Base-by-base conservation (phyloP, 2,888 invertebrate genomes). In the Ormyrus nitidulus region DNA sequence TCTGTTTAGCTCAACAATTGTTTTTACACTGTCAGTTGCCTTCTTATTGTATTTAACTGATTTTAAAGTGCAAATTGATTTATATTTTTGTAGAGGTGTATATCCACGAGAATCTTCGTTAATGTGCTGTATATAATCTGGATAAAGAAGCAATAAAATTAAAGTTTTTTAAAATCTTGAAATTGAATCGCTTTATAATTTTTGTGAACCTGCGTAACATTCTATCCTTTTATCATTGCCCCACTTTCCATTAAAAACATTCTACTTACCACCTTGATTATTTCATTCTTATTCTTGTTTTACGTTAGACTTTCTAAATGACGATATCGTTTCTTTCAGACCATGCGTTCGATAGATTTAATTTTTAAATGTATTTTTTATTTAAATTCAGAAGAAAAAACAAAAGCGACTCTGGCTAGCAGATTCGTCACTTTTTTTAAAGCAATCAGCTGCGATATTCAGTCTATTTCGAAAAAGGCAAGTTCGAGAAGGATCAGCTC, bases 401-500 rank as follows among this genome's bases (percentile, higher is more conserved):
- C 19, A 19, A 19, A 19, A 19, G 19, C 19, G 19, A 19, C 34
- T 46, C 11, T 72, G 34, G 58, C 1, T 46, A 13, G 34, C 0
- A 48, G 5, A 72, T 8, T 0, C 11, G 62, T 53, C 7, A 10
- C 6, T 34, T 10, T 54, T n/a, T n/a, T 56, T 56, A 10, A 5
- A 19, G 1, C 56, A 56, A 49, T 49, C 59, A 68, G 69, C 19
- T 19, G 19, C 19, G 19, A 19, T 19, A 19, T 19, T 19, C 19
- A 19, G 19, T 19, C 2, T 1, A 19, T 19, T 19, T 19, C 19
- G 19, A 19, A 69, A 54, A 61, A 53, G 34, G 49, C 51, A 44
- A 46, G 8, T 1, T 4, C 51, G 54, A 66, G 61, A 59, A 72
- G 86, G 81, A 84, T 84, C 84, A 82, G 80, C 71, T 72, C 70